phyloP scores from a whole-genome alignment of 2,888 invertebrate species.

The Trachelus troglodyta region DNA sequence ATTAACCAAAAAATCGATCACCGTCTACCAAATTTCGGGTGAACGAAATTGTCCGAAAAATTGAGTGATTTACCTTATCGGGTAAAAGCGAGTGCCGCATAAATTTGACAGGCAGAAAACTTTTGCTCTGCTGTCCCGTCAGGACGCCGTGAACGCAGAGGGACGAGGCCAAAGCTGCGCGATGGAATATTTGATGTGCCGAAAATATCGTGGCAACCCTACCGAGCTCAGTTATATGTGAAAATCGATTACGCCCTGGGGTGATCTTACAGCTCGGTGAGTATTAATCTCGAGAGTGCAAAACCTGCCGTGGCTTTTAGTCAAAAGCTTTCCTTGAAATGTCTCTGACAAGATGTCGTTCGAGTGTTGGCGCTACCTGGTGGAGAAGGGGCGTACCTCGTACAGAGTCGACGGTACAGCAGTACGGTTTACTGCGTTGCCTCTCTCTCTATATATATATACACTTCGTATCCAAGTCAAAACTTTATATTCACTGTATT shows the following conservation, averaged over 20 bases:
- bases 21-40: not conserved
- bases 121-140: slow-evolving; percentile 32
- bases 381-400: not conserved
- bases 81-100: slow-evolving; percentile 34
- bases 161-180: slow-evolving; percentile 13
- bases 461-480: not conserved
- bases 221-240: not conserved
- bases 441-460: too few relatives aligned
- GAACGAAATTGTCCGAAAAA: slow-evolving; percentile 19
- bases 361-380: not conserved
- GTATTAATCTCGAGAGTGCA: not conserved
- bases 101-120: slow-evolving; percentile 35
- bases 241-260: not conserved
- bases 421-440: not conserved
- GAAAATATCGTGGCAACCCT: not conserved
- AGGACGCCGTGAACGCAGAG: slow-evolving; percentile 18
- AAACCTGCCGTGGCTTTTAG: not conserved
- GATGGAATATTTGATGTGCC: slow-evolving; percentile 3
- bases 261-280: not conserved
- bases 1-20: not conserved
- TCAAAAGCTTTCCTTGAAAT: not conserved
- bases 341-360: not conserved
- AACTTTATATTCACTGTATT: not conserved
- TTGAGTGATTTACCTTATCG: slow-evolving; percentile 21
- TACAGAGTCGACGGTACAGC: not conserved